Evolutionary conservation across 2,888 invertebrate species (phyloP).

Genomic region (Drosophila formosana): DNA sequence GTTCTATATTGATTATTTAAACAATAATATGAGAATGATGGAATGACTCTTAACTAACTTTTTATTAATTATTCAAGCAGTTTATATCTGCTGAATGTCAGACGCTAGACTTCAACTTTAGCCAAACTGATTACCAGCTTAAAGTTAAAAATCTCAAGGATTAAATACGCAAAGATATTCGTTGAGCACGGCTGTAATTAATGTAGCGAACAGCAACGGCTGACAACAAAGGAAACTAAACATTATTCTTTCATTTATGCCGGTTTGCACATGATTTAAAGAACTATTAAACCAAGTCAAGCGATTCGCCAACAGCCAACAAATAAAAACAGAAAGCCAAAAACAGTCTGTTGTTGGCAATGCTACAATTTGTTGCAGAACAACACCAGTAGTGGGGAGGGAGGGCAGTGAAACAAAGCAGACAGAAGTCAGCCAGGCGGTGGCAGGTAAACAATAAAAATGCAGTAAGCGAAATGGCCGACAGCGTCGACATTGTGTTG

Average conservation of each 20-base stretch:
- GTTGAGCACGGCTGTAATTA: slow-evolving; percentile 16
- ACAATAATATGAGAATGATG: too few relatives aligned
- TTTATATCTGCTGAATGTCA: too few relatives aligned
- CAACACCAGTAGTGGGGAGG: neutral
- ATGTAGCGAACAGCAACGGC: neutral
- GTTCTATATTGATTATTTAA: too few relatives aligned
- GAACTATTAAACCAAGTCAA: slow-evolving; percentile 67
- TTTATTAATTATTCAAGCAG: too few relatives aligned
- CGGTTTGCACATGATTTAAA: slow-evolving; percentile 40
- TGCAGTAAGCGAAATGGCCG: slow-evolving; percentile 63
- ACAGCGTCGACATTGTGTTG: slow-evolving; percentile 52
- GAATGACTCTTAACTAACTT: too few relatives aligned
- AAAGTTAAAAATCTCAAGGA: neutral
- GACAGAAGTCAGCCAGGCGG: slow-evolving; percentile 13
- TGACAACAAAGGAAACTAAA: neutral
- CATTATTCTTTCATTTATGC: slow-evolving; percentile 6
- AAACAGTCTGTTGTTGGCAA: slow-evolving; percentile 7
- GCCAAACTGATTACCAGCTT: neutral
- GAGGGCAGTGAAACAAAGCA: slow-evolving; percentile 5
- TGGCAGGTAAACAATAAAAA: slow-evolving; percentile 59
- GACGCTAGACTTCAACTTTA: neutral
- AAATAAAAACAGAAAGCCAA: slow-evolving; percentile 26
- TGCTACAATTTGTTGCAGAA: slow-evolving; percentile 37
- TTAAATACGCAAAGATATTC: neutral
- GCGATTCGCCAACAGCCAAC: slow-evolving; percentile 30